Evolutionary conservation across 2,888 invertebrate genomes (phyloP), one percentile per base, ranked within the genome.

Genomic region (Dryobota labecula): DNA sequence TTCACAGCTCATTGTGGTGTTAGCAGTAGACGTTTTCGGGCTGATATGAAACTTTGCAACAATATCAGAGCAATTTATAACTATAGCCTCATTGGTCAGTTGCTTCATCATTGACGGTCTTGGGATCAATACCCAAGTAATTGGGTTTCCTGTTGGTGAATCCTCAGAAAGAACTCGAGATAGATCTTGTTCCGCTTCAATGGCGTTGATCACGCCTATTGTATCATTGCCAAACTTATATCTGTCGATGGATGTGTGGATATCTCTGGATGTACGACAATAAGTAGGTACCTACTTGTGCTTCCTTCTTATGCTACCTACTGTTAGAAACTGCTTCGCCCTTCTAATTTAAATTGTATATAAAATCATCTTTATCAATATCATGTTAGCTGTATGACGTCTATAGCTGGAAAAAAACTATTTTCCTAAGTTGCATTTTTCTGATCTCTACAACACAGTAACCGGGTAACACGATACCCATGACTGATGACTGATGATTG

Each of bases 121-220:
- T 68, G 30, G n/a, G 43, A 67, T 77, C 76, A 57, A 80, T 75
- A 64, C 75, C 49, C 62, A 53, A 36, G 57, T 80, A 41, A 77
- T 60, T 68, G 67, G 62, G 43, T 64, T 77, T 68, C 63, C 76
- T 68, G 67, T 74, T 68, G 68, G 80, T 58, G 57, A 80, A 63
- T 63, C 58, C 49, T 75, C 75, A 63, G 54, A 76, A 47, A 74
- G 15, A 67, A 43, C 53, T 67, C 41, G 36, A 57, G 41, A 66
- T 62, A 62, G 66, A 80, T 77, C 67, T 43, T 49, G 47, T 49
- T 53, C 24, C 47, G 41, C 13, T 53, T 67, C 51, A 80, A 80
- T 74, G 24, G 53, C 41, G 67, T 57, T 74, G 80, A 80, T 77
- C 57, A 80, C 57, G 67, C 57, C 57, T 67, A 79, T 79, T 65